Evolutionary conservation across 2,113 vertebrate species (phyloP), one percentile per base, ranked within the genome.

Genomic region (Engystomops pustulosus): DNA sequence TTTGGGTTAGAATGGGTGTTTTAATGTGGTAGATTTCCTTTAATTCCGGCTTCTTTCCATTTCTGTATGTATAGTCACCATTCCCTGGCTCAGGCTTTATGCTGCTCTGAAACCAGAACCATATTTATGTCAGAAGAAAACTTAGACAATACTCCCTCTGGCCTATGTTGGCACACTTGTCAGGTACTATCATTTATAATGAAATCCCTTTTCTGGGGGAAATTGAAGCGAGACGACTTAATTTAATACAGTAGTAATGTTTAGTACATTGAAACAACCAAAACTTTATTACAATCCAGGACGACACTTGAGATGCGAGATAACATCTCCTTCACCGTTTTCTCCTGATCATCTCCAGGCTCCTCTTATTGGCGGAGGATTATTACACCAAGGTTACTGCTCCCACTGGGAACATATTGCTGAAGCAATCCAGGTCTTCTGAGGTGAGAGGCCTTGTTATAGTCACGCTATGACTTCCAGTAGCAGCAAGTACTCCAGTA

Each of bases 311-410:
- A 49, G 41, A 49, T 75, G 45, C 4, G 32, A 25, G 32, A 78
- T 36, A 60, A 34, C 2, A 41, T 58, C 49, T 55, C 34, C 51
- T 78, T 78, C 51, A 20, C 49, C 49, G 15, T 14, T 34, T 60
- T 12, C 17, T 34, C 34, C 60, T 7, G 30, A 6, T 15, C 30
- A 25, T 60, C 2, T 36, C 51, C 18, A 51, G 74, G 49, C 49
- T 36, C 32, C 53, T 58, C 51, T 15, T 17, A 74, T 41, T 60
- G 75, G 51, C 51, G 38, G 20, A 78, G 9, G n/a, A n/a, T 41
- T 11, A 78, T 60, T 55, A 78, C 75, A 25, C 34, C n/a, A 41
- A 58, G 32, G 32, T 55, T 55, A 77, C 53, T 58, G 75, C 51
- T 78, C 51, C 75, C 51, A 60, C 17, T n/a, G 34, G 30, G 32